Evolutionary conservation across 2,888 invertebrate species (phyloP), one percentile per base, ranked within the genome.

Genomic region (Hyalella azteca): DNA sequence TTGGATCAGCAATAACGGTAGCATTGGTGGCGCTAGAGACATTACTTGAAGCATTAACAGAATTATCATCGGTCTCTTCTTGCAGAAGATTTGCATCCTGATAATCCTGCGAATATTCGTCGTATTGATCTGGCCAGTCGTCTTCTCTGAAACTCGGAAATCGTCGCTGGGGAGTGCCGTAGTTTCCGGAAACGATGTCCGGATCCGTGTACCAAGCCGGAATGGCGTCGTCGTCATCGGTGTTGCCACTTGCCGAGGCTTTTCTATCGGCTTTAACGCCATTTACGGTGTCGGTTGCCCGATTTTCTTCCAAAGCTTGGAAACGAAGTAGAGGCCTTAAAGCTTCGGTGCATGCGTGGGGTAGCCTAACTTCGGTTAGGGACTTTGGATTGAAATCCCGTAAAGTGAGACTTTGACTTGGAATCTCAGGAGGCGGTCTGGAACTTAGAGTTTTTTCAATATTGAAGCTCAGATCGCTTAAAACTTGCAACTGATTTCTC

Each of bases 171-270:
- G 81, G 81, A 11, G 81, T 81, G 11, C 81, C 81, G 29, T 77
- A 81, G 40, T 81, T 81, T 1, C 81, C 81, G 13, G 81, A 81
- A 39, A 81, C 48, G 40, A 81, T 78, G 15, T 78, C 79, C 0
- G 79, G 81, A 41, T 78, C 79, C 32, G 78, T 79, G 60, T 78
- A 81, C 81, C 81, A 81, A 26, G 40, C 77, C 3, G 81, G 78
- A 11, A 78, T 49, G 4, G 54, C n/a, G n/a, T 79, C 77, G 22
- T 81, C 81, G 2, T 77, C 78, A 19, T 13, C 32, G 36, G 15
- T 39, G 50, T 59, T 59, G 48, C 39, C 48, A 15, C 3, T 29
- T 15, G 54, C 48, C 41, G 39, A 29, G 5, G 4, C 41, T 41
- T 13, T 19, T 50, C 22, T 45, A n/a, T n/a, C n/a, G n/a, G n/a